Percentiles rank a stretch among this genome's conserved stretches.
phyloP scores from a whole-genome alignment of 2,113 vertebrate species.

The Amia ocellicauda region DNA sequence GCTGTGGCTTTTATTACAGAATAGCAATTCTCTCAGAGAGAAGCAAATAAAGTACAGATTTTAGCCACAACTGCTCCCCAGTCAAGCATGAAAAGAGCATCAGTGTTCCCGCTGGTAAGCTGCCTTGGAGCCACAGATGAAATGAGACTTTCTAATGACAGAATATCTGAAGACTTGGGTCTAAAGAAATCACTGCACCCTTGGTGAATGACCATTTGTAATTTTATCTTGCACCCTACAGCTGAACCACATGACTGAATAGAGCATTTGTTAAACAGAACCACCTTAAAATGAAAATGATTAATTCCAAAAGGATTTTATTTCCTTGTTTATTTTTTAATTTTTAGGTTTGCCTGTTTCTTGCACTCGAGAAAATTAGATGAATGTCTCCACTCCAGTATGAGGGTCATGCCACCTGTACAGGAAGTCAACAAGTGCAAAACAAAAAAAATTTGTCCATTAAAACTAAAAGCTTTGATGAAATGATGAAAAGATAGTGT shows the following conservation, averaged over 20 bases:
- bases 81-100: conserved; percentile 52
- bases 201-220: conserved; percentile 3
- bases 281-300: not conserved
- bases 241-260: not conserved
- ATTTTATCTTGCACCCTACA: not conserved
- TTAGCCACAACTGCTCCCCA: conserved; percentile 33
- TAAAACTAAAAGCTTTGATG: too few species aligned
- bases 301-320: not conserved
- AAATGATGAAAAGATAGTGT: too few species aligned
- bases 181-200: not conserved
- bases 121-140: conserved; percentile 25
- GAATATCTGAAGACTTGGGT: conserved; percentile 28
- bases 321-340: too few species aligned
- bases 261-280: not conserved
- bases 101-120: conserved; percentile 28
- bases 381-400: too few species aligned
- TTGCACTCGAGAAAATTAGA: too few species aligned
- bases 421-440: too few species aligned
- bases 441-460: too few species aligned
- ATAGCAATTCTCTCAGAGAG: conserved; percentile 31
- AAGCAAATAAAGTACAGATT: conserved; percentile 38
- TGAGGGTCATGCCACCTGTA: too few species aligned
- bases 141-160: conserved; percentile 46
- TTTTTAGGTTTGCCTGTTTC: too few species aligned
- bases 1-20: not conserved